Percentiles rank a stretch among this genome's conserved stretches.
Conservation (phyloP, 2,113 vertebrate species). For the Sinocyclocheilus grahami region DNA sequence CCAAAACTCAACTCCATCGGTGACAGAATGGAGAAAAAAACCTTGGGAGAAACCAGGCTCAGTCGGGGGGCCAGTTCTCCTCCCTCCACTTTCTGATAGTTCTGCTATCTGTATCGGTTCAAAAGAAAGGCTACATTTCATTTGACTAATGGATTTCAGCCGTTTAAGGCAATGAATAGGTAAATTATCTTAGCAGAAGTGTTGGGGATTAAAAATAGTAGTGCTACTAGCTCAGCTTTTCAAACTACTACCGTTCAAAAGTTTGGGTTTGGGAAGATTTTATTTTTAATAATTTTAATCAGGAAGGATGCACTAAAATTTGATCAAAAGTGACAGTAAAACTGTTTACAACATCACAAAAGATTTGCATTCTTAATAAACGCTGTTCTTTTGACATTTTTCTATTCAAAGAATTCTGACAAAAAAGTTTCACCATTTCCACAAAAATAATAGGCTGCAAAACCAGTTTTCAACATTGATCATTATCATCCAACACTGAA, state of each 20-base stretch:
- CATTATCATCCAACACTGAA: background rate
- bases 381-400: background rate
- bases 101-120: background rate
- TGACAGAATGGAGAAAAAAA: no score
- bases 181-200: background rate
- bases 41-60: no score
- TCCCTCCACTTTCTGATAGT: constrained; percentile 16
- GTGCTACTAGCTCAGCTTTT: background rate
- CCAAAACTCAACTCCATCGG: no score
- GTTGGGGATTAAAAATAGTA: background rate
- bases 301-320: background rate
- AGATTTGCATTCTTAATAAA: background rate
- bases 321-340: background rate
- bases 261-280: background rate
- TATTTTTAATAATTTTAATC: background rate
- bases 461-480: background rate
- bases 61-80: no score
- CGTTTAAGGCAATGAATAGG: background rate
- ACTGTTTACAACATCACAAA: background rate
- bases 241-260: background rate
- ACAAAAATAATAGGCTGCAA: background rate
- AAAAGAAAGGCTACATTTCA: background rate
- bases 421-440: background rate
- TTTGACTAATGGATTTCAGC: background rate
- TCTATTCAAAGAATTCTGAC: background rate